Evolutionary conservation across 2,113 vertebrate genomes (phyloP), one percentile per base, ranked within the genome.

Genomic region (Dasyornis broadbenti): DNA sequence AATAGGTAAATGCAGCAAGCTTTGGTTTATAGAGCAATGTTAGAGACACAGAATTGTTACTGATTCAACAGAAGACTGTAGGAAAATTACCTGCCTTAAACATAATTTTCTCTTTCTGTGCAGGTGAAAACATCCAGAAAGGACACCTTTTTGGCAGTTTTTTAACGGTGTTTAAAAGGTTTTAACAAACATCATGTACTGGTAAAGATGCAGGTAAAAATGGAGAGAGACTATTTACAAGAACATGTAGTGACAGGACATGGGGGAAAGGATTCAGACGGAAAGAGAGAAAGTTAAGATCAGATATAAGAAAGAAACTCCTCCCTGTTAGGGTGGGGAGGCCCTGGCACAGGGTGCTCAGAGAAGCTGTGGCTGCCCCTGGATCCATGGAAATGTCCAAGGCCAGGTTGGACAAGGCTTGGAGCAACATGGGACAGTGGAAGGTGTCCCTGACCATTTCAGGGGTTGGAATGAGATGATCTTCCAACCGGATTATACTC

Each of bases 241-340:
- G 37, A 22, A 12, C 5, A 0, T 33, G 12, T 23, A 40, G 17
- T 8, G 66, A 28, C 15, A 44, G 37, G 12, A 44, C 18, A 57
- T 37, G 8, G 15, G 5, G 7, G 4, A 28, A 13, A 13, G 42
- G 8, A 10, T 72, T 57, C 27, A 37, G 13, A 44, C 1, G 33
- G 37, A 23, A 22, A 42, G 22, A 64, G 31, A 50, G 31, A 20
- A 71, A 19, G 8, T 9, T 50, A 42, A 33, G 10, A 37, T 19
- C 18, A 33, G 31, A 57, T 23, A 13, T 6, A 16, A 33, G 5
- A 27, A 42, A 35, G 7, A 50, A 65, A 72, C 7, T 15, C 0
- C 42, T 21, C 11, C 5, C 26, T 49, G 2, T 0, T 1, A 31
- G 30, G 7, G 10, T 63, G 49, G 30, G 7, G 1, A 69, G 27